Conservation (phyloP, 2,113 vertebrate genomes). For the Telmatochromis sp. region DNA sequence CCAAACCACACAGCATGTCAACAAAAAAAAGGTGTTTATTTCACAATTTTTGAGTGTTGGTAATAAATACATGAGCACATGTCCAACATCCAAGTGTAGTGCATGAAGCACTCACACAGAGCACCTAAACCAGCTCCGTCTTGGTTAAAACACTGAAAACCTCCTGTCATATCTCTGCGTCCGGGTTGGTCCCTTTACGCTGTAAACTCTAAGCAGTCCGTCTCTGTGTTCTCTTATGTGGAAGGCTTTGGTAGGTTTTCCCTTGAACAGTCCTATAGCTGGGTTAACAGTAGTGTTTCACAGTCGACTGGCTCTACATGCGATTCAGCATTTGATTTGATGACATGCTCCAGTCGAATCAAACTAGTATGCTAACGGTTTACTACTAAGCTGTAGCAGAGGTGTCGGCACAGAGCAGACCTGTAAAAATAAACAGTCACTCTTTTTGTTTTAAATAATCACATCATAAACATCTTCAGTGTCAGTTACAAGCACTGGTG, state of each 20-base stretch:
- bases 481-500: conserved; percentile 43
- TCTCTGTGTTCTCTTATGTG: conserved; percentile 19
- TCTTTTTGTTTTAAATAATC: conserved; percentile 2
- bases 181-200: conserved; percentile 52
- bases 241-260: conserved; percentile 66
- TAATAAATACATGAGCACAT: conserved; percentile 85
- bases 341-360: conserved; percentile 3
- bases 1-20: neutral
- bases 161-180: neutral
- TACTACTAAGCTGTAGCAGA: conserved; percentile 11
- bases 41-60: conserved; percentile 60
- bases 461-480: conserved; percentile 29
- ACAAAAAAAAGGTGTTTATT: conserved; percentile 72
- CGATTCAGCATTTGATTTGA: neutral
- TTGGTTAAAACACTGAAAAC: conserved; percentile 23
- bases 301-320: conserved; percentile 46
- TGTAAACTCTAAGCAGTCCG: conserved; percentile 47
- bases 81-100: conserved; percentile 22
- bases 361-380: neutral
- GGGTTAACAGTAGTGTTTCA: conserved; percentile 42
- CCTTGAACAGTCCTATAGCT: conserved; percentile 52
- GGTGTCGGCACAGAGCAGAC: neutral
- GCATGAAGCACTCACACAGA: neutral
- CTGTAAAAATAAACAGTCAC: conserved; percentile 39
- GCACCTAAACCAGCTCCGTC: conserved; percentile 14